These are phyloP conservation scores for Oscheius sp. DNA, from an alignment of 2,888 invertebrate species.

Conservation along the genomic window DNA sequence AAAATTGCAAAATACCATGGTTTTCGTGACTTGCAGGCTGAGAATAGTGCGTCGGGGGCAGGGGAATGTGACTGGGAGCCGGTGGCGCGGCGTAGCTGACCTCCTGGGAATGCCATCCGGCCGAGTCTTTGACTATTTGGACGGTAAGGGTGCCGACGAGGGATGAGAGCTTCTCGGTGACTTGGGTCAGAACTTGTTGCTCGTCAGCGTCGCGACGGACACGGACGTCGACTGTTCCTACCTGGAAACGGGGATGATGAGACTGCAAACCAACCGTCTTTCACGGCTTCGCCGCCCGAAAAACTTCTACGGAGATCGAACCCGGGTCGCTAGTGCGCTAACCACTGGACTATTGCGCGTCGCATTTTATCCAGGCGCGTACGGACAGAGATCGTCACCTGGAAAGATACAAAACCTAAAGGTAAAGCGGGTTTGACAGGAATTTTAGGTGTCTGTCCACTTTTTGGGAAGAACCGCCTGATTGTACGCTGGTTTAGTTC, in stretches of 20 bases:
- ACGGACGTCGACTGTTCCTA: constrained; percentile 77
- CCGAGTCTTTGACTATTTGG: constrained; percentile 73
- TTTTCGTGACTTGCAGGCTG: constrained; percentile 14
- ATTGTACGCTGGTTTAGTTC: too few relatives aligned
- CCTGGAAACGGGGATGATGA: constrained; percentile 70
- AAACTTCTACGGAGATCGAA: too few relatives aligned
- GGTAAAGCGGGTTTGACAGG: too few relatives aligned
- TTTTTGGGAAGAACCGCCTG: too few relatives aligned
- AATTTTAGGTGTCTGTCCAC: too few relatives aligned
- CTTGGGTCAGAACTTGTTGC: constrained; percentile 78
- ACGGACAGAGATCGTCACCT: too few relatives aligned
- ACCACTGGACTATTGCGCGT: too few relatives aligned
- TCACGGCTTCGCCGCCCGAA: neutral
- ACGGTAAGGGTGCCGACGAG: constrained; percentile 78
- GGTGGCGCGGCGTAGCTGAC: neutral
- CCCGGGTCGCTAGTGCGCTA: too few relatives aligned
- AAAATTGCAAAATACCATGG: constrained; percentile 6
- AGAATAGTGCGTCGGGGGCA: neutral
- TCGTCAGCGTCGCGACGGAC: constrained; percentile 80
- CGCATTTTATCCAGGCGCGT: too few relatives aligned
- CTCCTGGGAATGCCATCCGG: constrained; percentile 46
- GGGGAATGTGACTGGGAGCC: neutral
- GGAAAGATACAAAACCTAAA: too few relatives aligned
- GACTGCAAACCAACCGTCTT: neutral
- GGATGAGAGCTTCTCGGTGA: constrained; percentile 78